Evolutionary conservation across 2,888 invertebrate genomes (phyloP), one percentile per base, ranked within the genome.

Genomic region (Apeira syringaria): DNA sequence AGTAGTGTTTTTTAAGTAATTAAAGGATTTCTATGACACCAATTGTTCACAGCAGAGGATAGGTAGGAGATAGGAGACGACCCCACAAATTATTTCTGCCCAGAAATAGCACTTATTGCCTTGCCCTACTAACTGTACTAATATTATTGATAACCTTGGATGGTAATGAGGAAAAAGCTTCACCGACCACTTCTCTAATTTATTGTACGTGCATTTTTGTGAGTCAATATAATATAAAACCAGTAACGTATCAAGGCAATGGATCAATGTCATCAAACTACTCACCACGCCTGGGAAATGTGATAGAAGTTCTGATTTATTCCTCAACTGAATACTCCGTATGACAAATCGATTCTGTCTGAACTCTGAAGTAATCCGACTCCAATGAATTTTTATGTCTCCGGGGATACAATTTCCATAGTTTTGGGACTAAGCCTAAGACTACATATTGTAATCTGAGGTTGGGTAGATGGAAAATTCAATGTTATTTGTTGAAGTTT

Each of bases 351-450:
- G 40, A 35, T 35, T 32, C 28, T 20, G 25, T 15, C 26, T 20
- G 36, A 50, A 47, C 22, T 15, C 26, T 20, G 36, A 50, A 47
- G 39, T 40, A 40, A 48, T 44, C n/a, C 20, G 11, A 33, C 35
- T 42, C 45, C 53, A 32, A 50, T 53, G 53, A 53, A 50, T 50
- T 53, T 53, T 56, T 41, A 48, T 56, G 46, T 52, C 52, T 39
- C 48, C 31, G 7, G 35, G 22, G 52, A 20, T 25, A 11, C 25
- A 30, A 55, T 48, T 11, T 50, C 41, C 52, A 52, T 50, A 49
- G 32, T 47, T 26, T 42, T 33, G 36, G 25, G 39, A 33, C 11
- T 11, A 6, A 18, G 10, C 20, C 20, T 20, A n/a, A n/a, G n/a
- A 20, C 33, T 20, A 20, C 37, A 32, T 31, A 37, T 25, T 43